Evolutionary conservation across 2,113 vertebrate species (phyloP), one percentile per base, ranked within the genome.

Genomic region (Ctenodactylus gundi): DNA sequence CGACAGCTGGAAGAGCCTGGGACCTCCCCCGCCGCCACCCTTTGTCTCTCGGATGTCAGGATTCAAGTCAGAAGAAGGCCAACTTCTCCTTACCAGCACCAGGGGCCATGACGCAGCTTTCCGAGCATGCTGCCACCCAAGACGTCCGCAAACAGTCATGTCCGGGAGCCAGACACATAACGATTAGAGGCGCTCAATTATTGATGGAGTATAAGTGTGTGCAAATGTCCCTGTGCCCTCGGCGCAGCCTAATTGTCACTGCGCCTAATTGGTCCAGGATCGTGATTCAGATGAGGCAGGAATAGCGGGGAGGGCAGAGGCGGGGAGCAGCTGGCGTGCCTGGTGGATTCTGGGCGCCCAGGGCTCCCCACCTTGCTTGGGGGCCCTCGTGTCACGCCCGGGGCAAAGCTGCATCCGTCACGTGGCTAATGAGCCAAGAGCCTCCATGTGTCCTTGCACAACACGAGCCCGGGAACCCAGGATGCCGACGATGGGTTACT

Each of bases 131-230:
- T 53, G 86, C 0, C 62, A 87, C 80, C 86, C 75, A 3, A 18
- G 51, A n/a, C n/a, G 29, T 58, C 46, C 39, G 1, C 51, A 77
- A 49, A 82, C 65, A 58, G 84, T 73, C 53, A 72, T n/a, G 90
- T 97, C 97, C 85, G 80, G 91, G 93, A 96, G 96, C 91, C 80
- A 94, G 76, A 85, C 39, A 88, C 60, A 51, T 41, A 53, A 36
- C 94, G 80, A 57, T 90, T 94, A 93, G 81, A 94, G 97, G 1
- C 0, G 14, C n/a, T 84, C 93, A 60, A 75, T 23, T 96, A 92
- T 64, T 64, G 29, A 57, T 44, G 53, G 18, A 29, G 95, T 92
- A 82, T 58, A 78, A 90, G 93, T 73, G 90, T 84, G 96, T 95
- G 72, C 7, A 2, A 95, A 72, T 75, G 91, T 81, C 46, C 82